Conservation (phyloP, 2,888 invertebrate species). For the Drosophila mayaguana region DNA sequence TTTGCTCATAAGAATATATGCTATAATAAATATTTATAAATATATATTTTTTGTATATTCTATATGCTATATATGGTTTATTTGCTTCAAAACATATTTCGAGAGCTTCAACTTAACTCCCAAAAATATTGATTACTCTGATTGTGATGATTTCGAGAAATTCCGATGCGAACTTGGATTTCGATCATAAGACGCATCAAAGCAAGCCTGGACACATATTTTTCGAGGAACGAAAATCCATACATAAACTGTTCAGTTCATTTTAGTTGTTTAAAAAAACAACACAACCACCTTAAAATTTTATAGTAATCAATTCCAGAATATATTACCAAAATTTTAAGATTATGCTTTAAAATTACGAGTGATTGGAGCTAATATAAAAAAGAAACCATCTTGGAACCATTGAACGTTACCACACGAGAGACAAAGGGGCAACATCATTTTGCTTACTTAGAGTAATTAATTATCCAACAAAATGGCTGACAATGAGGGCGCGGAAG, state of each 20-base stretch:
- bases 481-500: constrained; percentile 54
- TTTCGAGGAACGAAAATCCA: not conserved
- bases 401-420: constrained; percentile 3
- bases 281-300: constrained; percentile 47
- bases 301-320: constrained; percentile 50
- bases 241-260: constrained; percentile 44
- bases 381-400: constrained; percentile 6
- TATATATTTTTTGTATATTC: no score
- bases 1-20: no score
- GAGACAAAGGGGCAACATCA: not conserved
- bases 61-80: no score
- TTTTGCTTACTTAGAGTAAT: constrained; percentile 5
- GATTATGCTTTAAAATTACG: constrained; percentile 42
- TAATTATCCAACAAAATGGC: constrained; percentile 39
- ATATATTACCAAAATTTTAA: constrained; percentile 46
- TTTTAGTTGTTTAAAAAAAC: constrained; percentile 61
- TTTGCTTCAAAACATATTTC: no score
- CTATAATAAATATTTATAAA: no score
- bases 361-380: constrained; percentile 27
- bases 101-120: not conserved
- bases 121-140: not conserved
- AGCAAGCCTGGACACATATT: constrained; percentile 27
- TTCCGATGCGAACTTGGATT: not conserved
- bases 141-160: not conserved
- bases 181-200: not conserved